A percentile compares a stretch with the other conserved stretches of the same genome.
Conservation (phyloP, 1,140 invertebrate genomes). For the Xylocopa sonorina region DNA sequence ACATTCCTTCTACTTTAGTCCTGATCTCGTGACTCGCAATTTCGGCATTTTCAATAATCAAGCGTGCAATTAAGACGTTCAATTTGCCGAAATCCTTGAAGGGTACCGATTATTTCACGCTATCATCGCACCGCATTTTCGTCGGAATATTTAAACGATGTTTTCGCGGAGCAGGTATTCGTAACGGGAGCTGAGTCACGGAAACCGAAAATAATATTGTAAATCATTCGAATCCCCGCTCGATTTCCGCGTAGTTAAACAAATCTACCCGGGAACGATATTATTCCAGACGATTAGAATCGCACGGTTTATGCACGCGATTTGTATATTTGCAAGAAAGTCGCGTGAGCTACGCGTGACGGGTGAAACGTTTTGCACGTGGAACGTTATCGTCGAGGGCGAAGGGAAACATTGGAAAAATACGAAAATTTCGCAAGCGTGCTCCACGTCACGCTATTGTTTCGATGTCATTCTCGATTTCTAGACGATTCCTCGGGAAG, state of each 20-base stretch:
- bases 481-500: not conserved
- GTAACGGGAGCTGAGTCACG: not conserved
- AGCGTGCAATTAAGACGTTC: too few relatives aligned
- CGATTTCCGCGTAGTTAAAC: constrained; percentile 42
- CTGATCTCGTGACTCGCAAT: not conserved
- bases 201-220: constrained; percentile 23
- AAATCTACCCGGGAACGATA: constrained; percentile 24
- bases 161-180: not conserved
- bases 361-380: not conserved
- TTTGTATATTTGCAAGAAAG: constrained; percentile 36
- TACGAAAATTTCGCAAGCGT: not conserved
- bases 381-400: not conserved
- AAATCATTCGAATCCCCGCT: constrained; percentile 21
- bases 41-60: not conserved
- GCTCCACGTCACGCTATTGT: not conserved
- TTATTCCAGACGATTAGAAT: constrained; percentile 24
- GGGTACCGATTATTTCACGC: too few relatives aligned
- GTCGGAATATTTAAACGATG: not conserved
- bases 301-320: not conserved
- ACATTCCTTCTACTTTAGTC: constrained; percentile 6
- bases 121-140: not conserved
- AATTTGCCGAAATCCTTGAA: too few relatives aligned
- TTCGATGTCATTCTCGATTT: not conserved
- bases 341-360: constrained; percentile 10
- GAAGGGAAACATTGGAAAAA: constrained; percentile 5